Conservation (phyloP, 2,888 invertebrate species). For the Lymantria dispar region DNA sequence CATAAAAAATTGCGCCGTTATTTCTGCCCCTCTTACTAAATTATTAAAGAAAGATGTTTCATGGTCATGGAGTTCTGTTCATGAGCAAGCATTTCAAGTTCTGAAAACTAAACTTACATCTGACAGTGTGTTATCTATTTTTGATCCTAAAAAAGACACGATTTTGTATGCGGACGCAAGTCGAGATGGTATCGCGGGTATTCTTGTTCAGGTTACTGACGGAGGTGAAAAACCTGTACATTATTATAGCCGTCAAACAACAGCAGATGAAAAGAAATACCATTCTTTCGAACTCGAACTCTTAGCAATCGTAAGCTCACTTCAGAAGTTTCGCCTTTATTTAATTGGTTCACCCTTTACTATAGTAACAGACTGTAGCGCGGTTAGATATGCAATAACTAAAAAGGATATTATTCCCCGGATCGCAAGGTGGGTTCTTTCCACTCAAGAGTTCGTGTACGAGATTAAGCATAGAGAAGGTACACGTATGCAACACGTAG, state of each 20-base stretch:
- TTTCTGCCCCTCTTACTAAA: neutral
- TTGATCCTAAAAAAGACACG: neutral
- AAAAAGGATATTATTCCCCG: neutral
- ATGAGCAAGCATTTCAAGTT: neutral
- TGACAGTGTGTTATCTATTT: neutral
- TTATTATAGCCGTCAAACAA: neutral
- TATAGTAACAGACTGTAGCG: neutral
- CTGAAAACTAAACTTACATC: neutral
- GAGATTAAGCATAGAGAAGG: neutral
- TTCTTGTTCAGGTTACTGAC: neutral
- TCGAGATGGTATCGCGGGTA: neutral
- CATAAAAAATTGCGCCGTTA: neutral
- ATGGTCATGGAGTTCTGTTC: neutral
- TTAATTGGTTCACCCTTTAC: neutral
- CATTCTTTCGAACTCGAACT: neutral
- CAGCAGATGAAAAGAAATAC: no score
- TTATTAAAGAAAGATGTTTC: neutral
- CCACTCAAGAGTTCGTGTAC: neutral
- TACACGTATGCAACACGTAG: neutral
- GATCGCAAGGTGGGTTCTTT: neutral
- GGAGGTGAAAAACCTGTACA: neutral
- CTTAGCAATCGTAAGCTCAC: neutral
- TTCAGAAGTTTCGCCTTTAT: constrained; percentile 8
- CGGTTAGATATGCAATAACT: neutral
- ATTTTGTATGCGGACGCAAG: neutral